These are phyloP conservation scores for Euglossa dilemma DNA, from an alignment of 1,140 invertebrate species.

Conservation along the genomic window DNA sequence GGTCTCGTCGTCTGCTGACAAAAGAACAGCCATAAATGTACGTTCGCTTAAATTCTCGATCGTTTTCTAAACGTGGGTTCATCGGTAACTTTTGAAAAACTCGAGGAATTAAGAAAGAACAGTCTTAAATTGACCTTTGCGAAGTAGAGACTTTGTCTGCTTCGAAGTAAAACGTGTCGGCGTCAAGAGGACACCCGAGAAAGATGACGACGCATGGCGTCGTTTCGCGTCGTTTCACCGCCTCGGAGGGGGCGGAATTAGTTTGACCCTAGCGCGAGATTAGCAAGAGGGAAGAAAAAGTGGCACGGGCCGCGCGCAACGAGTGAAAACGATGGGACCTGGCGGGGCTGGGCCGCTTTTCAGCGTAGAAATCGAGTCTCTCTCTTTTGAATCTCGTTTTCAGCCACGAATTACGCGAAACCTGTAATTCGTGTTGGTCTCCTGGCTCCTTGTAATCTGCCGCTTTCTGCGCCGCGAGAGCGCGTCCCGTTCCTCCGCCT, in stretches of 20 bases:
- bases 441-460: not conserved
- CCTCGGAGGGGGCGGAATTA: not conserved
- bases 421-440: slow-evolving; percentile 11
- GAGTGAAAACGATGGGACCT: slow-evolving; percentile 21
- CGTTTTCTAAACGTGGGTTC: too few relatives aligned
- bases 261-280: not conserved
- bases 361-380: not conserved
- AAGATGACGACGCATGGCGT: too few relatives aligned
- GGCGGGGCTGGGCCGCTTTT: not conserved
- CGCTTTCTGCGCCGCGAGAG: not conserved
- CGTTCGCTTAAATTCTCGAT: too few relatives aligned
- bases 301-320: not conserved
- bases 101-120: too few relatives aligned
- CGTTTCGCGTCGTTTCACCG: slow-evolving; percentile 21
- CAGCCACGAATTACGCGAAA: not conserved
- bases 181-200: too few relatives aligned
- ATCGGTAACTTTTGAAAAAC: too few relatives aligned
- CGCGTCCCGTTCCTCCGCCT: not conserved
- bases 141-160: too few relatives aligned
- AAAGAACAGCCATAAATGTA: too few relatives aligned
- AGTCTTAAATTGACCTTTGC: too few relatives aligned
- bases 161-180: too few relatives aligned
- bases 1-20: too few relatives aligned
- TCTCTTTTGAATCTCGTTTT: slow-evolving; percentile 12
- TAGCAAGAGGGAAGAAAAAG: not conserved